These are phyloP conservation scores for Polietes domitor DNA, from an alignment of 2,888 invertebrate genomes.

Conservation along the genomic window DNA sequence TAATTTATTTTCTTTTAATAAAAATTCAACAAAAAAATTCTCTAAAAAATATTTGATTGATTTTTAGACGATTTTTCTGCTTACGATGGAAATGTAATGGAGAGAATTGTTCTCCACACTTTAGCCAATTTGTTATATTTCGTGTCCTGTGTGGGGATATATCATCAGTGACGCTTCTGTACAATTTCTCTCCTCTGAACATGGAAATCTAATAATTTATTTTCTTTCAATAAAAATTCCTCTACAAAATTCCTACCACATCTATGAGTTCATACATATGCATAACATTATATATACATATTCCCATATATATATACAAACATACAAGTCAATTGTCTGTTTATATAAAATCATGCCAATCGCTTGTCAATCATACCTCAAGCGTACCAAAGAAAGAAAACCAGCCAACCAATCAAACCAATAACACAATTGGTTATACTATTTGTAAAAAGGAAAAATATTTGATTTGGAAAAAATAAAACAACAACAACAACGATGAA, in stretches of 20 bases:
- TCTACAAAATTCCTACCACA: background rate
- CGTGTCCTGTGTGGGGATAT: no score
- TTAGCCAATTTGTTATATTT: no score
- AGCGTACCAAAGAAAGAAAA: background rate
- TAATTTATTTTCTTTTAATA: background rate
- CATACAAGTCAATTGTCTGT: slow-evolving; percentile 69
- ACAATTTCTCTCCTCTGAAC: no score
- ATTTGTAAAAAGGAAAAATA: slow-evolving; percentile 31
- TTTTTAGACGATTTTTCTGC: no score
- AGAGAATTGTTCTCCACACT: no score
- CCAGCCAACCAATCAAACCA: slow-evolving; percentile 44
- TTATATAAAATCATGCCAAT: slow-evolving; percentile 79
- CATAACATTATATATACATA: slow-evolving; percentile 62
- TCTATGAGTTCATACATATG: slow-evolving; percentile 22
- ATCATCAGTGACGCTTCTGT: no score
- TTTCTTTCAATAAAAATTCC: background rate
- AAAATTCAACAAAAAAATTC: background rate
- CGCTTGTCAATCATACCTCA: slow-evolving; percentile 77
- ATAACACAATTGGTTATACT: slow-evolving; percentile 21
- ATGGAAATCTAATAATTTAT: no score
- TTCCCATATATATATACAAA: slow-evolving; percentile 11
- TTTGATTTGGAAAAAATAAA: slow-evolving; percentile 24
- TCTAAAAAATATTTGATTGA: no score
- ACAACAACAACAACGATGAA: background rate
- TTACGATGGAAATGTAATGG: no score